Conservation (phyloP, 2,113 vertebrate genomes). For the Antechinus flavipes region DNA sequence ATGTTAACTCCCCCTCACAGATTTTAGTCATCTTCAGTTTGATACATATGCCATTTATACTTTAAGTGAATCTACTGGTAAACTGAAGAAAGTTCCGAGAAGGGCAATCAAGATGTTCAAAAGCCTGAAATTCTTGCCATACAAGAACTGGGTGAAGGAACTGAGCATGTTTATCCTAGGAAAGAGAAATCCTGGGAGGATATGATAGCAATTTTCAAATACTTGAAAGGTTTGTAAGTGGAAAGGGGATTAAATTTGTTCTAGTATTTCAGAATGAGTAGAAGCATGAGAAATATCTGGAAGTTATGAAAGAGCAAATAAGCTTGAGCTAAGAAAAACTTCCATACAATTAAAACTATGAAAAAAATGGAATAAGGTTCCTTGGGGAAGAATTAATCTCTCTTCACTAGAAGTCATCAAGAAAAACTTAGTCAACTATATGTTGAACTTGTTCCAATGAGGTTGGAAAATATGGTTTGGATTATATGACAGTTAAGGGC, state of each 20-base stretch:
- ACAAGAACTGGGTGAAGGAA: neutral
- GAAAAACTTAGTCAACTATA: neutral
- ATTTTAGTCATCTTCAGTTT: neutral
- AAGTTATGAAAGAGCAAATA: neutral
- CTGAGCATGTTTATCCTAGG: neutral
- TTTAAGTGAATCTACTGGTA: neutral
- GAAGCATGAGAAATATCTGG: neutral
- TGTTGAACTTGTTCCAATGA: neutral
- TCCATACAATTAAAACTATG: neutral
- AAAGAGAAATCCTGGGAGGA: neutral
- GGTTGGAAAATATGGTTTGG: neutral
- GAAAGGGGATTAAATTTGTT: neutral
- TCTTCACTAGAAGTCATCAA: neutral
- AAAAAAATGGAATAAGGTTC: neutral
- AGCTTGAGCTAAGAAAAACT: neutral
- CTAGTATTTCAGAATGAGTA: neutral
- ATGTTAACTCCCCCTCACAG: neutral
- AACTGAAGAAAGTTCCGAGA: neutral
- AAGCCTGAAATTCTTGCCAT: neutral
- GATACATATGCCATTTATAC: neutral
- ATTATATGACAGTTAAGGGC: neutral
- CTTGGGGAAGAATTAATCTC: neutral
- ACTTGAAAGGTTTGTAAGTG: neutral
- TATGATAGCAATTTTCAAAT: neutral
- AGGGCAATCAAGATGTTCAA: neutral